Evolutionary conservation across 2,113 vertebrate genomes (phyloP).

Genomic region (Neoarius graeffei): DNA sequence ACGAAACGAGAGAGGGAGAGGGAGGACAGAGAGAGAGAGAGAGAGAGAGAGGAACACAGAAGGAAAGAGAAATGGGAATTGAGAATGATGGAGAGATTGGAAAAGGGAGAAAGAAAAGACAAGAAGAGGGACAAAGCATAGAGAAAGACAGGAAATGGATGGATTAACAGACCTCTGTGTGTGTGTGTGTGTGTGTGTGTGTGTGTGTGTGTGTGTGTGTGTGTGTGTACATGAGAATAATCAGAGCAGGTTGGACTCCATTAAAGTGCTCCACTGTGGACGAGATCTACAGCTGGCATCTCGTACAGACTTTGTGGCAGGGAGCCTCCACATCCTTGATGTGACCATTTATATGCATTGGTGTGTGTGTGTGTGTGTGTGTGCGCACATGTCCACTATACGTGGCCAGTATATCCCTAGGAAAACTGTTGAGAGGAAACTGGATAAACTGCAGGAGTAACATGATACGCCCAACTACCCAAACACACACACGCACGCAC

Average conservation of each 20-base stretch:
- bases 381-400: slow-evolving; percentile 6
- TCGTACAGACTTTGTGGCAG: slow-evolving; percentile 2
- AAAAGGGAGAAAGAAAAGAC: background rate
- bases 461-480: slow-evolving; percentile 7
- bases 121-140: background rate
- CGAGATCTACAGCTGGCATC: background rate
- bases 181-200: slow-evolving; percentile 36
- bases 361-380: slow-evolving; percentile 5
- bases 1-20: background rate
- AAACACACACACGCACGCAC: background rate
- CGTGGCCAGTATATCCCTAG: too few species aligned
- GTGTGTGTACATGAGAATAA: background rate
- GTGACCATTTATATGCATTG: background rate
- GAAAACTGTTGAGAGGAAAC: slow-evolving; percentile 13
- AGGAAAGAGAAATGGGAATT: background rate
- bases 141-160: background rate
- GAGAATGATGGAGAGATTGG: background rate
- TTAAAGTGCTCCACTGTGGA: slow-evolving; percentile 10
- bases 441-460: background rate
- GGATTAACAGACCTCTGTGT: background rate
- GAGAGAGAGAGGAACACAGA: background rate
- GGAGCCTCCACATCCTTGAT: background rate
- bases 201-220: slow-evolving; percentile 29
- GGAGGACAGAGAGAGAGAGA: background rate
- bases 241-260: slow-evolving; percentile 1